Conservation (phyloP, 2,113 vertebrate genomes). For the Etheostoma spectabile region DNA sequence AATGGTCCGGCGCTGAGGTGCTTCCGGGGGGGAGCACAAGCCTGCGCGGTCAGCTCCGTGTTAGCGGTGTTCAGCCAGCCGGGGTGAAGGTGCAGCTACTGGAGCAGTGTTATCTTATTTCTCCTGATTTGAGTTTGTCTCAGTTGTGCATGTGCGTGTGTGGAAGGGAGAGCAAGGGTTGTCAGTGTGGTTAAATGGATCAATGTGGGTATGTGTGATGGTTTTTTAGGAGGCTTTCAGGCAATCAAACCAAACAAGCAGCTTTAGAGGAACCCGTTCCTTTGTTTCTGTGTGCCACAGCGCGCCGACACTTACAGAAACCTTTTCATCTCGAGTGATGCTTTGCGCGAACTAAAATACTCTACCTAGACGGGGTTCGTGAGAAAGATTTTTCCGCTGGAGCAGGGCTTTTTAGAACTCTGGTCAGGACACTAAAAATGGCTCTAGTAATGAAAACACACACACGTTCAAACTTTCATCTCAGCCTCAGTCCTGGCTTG, state of each 20-base stretch:
- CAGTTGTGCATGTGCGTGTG: constrained; percentile 5
- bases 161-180: constrained; percentile 8
- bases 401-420: constrained; percentile 3
- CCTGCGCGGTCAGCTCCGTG: constrained; percentile 21
- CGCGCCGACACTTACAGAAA: constrained; percentile 34
- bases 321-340: constrained; percentile 44
- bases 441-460: background rate
- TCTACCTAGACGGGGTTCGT: constrained; percentile 32
- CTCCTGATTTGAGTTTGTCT: constrained; percentile 34
- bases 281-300: constrained; percentile 31
- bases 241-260: constrained; percentile 75
- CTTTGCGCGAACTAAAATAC: constrained; percentile 29
- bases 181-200: constrained; percentile 50
- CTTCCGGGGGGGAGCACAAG: constrained; percentile 46
- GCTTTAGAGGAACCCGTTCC: constrained; percentile 59
- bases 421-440: background rate
- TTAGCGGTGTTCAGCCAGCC: constrained; percentile 44
- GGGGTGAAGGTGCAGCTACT: constrained; percentile 54
- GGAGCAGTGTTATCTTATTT: constrained; percentile 51
- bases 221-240: constrained; percentile 64
- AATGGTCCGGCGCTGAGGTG: constrained; percentile 49
- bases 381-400: constrained; percentile 4
- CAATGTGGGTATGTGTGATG: constrained; percentile 46
- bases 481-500: background rate
- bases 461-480: background rate